Percentiles rank a stretch among this genome's conserved stretches.
These are phyloP conservation scores for Sminthopsis crassicaudata DNA, from an alignment of 2,113 vertebrate species.

Conservation along the genomic window DNA sequence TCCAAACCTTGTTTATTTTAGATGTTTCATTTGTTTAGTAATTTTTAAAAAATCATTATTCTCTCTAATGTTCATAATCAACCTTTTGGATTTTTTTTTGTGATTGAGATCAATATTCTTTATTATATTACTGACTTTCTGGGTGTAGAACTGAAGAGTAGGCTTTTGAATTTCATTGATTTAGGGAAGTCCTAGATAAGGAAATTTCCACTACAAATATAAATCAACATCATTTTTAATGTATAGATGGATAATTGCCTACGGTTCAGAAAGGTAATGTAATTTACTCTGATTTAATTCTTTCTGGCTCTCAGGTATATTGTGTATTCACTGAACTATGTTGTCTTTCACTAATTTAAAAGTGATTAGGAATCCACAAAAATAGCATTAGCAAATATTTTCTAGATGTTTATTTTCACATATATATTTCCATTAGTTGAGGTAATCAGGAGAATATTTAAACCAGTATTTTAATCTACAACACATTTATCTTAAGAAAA, in stretches of 20 bases:
- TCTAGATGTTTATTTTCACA: constrained; percentile 15
- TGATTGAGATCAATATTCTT: constrained; percentile 6
- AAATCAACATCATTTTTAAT: not conserved
- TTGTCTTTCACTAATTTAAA: not conserved
- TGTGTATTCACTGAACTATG: not conserved
- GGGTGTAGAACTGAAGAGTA: not conserved
- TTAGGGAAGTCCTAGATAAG: not conserved
- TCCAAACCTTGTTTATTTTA: constrained; percentile 11
- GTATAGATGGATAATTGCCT: not conserved
- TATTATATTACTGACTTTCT: not conserved
- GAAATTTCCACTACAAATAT: not conserved
- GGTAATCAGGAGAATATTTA: not conserved
- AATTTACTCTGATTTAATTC: not conserved
- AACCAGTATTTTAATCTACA: constrained; percentile 22
- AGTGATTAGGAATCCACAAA: not conserved
- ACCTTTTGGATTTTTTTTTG: constrained; percentile 41
- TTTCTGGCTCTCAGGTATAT: not conserved
- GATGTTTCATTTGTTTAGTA: constrained; percentile 1
- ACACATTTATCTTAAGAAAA: not conserved
- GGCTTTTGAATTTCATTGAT: not conserved
- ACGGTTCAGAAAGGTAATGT: not conserved
- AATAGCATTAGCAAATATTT: not conserved
- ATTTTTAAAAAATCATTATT: constrained; percentile 18
- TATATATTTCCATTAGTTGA: constrained; percentile 8
- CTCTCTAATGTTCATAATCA: not conserved